Percentiles rank a stretch among this genome's conserved stretches.
These are phyloP conservation scores for Oncorhynchus mykiss DNA, from an alignment of 2,113 vertebrate genomes.

Conservation along the genomic window DNA sequence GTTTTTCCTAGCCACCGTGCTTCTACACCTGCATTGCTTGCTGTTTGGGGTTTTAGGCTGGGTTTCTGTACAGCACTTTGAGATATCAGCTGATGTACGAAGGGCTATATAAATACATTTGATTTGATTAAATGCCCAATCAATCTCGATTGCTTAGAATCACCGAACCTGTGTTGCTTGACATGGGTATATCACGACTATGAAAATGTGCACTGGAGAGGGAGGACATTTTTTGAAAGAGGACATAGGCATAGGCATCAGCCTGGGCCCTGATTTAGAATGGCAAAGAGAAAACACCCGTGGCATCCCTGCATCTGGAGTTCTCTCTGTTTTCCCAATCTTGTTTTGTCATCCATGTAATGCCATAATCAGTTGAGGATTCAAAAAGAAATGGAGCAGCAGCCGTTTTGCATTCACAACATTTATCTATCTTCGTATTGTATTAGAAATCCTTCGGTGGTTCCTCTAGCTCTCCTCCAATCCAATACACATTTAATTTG, in stretches of 20 bases:
- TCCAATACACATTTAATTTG: constrained; percentile 57
- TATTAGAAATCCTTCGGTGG: constrained; percentile 55
- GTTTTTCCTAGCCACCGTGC: too few species aligned
- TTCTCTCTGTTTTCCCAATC: constrained; percentile 34
- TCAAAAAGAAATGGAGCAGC: constrained; percentile 61
- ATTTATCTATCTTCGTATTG: constrained; percentile 59
- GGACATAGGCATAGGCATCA: constrained; percentile 28
- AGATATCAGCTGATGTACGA: too few species aligned
- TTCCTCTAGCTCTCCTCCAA: constrained; percentile 43
- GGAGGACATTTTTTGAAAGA: too few species aligned
- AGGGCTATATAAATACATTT: too few species aligned
- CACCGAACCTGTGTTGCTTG: too few species aligned
- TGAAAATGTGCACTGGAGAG: too few species aligned
- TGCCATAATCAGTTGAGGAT: constrained; percentile 69
- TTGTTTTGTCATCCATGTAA: constrained; percentile 67
- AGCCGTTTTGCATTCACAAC: constrained; percentile 50
- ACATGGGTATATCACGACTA: too few species aligned
- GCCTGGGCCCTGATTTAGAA: constrained; percentile 30
- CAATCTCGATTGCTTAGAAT: too few species aligned
- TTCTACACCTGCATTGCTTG: too few species aligned
- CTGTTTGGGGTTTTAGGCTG: too few species aligned
- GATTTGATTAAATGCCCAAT: neutral
- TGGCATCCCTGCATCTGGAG: constrained; percentile 44
- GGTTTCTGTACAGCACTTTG: too few species aligned
- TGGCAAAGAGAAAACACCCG: constrained; percentile 46